Evolutionary conservation across 2,797 vertebrate species (phyloP).

Genomic region (Lates japonicus): DNA sequence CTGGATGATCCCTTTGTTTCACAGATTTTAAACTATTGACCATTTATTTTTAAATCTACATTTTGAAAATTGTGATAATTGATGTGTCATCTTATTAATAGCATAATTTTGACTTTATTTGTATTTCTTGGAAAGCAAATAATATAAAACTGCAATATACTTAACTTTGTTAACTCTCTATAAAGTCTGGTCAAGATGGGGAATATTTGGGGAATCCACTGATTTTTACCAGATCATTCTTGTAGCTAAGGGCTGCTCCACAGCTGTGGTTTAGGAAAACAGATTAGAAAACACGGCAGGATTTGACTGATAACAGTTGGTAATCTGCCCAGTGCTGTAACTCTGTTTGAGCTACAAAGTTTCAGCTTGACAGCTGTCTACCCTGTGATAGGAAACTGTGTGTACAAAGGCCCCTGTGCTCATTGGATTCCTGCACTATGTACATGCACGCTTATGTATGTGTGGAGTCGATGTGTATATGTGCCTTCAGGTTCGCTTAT

Average conservation of each 20-base stretch:
- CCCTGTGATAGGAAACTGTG: slow-evolving; percentile 43
- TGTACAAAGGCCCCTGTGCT: slow-evolving; percentile 6
- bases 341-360: slow-evolving; percentile 57
- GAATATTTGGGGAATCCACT: slow-evolving; percentile 43
- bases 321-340: slow-evolving; percentile 60
- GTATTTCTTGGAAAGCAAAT: neutral
- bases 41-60: neutral
- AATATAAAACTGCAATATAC: slow-evolving; percentile 36
- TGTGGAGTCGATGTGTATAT: slow-evolving; percentile 26
- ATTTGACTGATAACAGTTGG: slow-evolving; percentile 59
- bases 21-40: neutral
- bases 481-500: slow-evolving; percentile 91
- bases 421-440: slow-evolving; percentile 19
- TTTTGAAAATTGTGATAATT: slow-evolving; percentile 1
- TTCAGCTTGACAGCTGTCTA: slow-evolving; percentile 62
- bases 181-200: slow-evolving; percentile 36
- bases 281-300: slow-evolving; percentile 55
- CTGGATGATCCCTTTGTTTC: neutral
- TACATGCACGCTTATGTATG: slow-evolving; percentile 12
- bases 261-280: slow-evolving; percentile 64
- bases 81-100: neutral
- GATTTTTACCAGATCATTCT: slow-evolving; percentile 40
- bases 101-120: neutral
- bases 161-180: slow-evolving; percentile 45
- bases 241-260: slow-evolving; percentile 39